Percentiles rank a stretch among this genome's conserved stretches.
Conservation (phyloP, 2,888 invertebrate genomes). For the Drosophila kanekoi region DNA sequence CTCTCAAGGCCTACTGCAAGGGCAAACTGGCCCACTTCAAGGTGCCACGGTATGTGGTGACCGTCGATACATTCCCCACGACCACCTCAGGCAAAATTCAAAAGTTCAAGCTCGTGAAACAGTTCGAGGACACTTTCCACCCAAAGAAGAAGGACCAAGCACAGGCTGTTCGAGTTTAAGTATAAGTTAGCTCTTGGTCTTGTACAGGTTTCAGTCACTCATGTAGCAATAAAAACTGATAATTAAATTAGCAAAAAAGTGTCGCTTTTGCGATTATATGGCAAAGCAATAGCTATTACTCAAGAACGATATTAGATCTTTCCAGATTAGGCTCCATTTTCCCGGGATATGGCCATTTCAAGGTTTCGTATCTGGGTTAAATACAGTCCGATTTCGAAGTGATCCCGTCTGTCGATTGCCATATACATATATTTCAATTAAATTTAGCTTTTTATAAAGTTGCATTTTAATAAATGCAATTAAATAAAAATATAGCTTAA, state of each 20-base stretch:
- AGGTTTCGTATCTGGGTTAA: too few relatives aligned
- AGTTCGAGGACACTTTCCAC: constrained; percentile 53
- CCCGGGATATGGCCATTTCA: too few relatives aligned
- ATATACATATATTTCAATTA: too few relatives aligned
- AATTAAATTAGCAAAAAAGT: neutral
- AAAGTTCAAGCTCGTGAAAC: constrained; percentile 87
- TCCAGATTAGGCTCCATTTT: too few relatives aligned
- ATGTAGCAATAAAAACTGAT: neutral
- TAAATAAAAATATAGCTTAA: too few relatives aligned
- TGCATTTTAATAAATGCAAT: too few relatives aligned
- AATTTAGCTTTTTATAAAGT: too few relatives aligned
- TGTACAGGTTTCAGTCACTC: neutral
- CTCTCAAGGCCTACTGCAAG: constrained; percentile 88
- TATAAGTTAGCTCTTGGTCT: constrained; percentile 24
- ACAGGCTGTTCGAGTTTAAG: constrained; percentile 33
- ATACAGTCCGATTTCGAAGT: too few relatives aligned
- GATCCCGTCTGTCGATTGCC: too few relatives aligned
- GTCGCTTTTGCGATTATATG: neutral
- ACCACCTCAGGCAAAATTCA: constrained; percentile 93
- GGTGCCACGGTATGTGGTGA: constrained; percentile 89
- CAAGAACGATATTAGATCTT: too few relatives aligned
- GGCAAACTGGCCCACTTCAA: constrained; percentile 92
- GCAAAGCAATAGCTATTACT: too few relatives aligned
- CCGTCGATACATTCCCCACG: constrained; percentile 89
- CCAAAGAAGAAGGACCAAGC: constrained; percentile 1